A percentile compares a stretch with the other conserved stretches of the same genome.
phyloP scores from a whole-genome alignment of 2,797 vertebrate genomes.

The Neopelma chrysocephalum region DNA sequence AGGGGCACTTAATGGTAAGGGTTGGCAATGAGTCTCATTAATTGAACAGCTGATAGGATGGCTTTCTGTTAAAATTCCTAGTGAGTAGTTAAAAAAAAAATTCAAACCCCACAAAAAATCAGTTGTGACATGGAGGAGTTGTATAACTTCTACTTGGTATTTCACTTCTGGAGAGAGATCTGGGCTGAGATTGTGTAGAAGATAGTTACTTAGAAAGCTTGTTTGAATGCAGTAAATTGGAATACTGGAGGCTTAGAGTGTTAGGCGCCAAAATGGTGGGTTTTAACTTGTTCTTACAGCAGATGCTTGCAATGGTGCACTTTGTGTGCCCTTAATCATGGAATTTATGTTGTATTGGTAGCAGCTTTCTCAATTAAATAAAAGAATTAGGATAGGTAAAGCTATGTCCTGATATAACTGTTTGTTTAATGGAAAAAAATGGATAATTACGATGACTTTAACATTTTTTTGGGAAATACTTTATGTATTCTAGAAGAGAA shows the following conservation, averaged over 20 bases:
- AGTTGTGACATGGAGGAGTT: not conserved
- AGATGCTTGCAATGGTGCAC: not conserved
- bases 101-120: not conserved
- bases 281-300: not conserved
- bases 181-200: not conserved
- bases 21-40: not conserved
- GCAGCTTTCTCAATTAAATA: not conserved
- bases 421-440: not conserved
- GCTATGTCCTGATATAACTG: accelerated
- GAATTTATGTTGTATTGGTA: not conserved
- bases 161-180: not conserved
- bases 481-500: constrained; percentile 79
- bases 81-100: not conserved
- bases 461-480: not conserved
- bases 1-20: not conserved
- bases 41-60: not conserved
- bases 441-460: not conserved
- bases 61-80: not conserved
- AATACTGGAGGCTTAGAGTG: not conserved
- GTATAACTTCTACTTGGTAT: not conserved
- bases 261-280: not conserved
- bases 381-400: not conserved
- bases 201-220: not conserved
- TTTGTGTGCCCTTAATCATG: not conserved
- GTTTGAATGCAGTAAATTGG: not conserved